Conservation (phyloP, 1,140 invertebrate genomes). For the Leptinotarsa defecta region DNA sequence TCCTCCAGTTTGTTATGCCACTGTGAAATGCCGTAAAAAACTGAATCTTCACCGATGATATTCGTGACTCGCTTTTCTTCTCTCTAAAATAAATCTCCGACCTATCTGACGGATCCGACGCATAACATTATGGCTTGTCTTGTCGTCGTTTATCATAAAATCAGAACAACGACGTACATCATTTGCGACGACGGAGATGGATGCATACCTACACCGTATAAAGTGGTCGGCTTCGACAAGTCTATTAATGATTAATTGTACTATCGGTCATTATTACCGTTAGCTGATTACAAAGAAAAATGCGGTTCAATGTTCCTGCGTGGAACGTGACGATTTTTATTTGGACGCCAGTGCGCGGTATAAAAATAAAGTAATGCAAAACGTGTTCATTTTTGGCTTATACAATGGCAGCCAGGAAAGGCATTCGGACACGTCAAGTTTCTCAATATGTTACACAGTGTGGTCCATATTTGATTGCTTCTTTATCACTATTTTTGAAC, state of each 20-base stretch:
- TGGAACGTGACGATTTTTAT: background rate
- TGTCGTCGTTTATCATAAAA: background rate
- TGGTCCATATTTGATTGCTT: too few relatives aligned
- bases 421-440: too few relatives aligned
- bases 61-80: background rate
- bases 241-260: constrained; percentile 5
- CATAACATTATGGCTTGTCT: background rate
- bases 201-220: background rate
- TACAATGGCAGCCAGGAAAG: too few relatives aligned
- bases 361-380: too few relatives aligned
- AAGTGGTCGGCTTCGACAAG: background rate
- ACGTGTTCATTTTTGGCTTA: too few relatives aligned
- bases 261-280: background rate
- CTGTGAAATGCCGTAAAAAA: too few relatives aligned
- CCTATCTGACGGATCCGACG: constrained; percentile 1
- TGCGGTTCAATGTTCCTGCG: background rate
- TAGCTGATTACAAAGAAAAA: constrained; percentile 4
- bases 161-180: background rate
- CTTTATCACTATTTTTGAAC: too few relatives aligned
- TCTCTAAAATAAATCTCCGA: background rate
- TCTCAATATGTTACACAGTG: too few relatives aligned
- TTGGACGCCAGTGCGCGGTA: too few relatives aligned
- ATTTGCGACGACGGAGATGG: background rate
- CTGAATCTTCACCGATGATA: background rate
- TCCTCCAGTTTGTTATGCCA: too few relatives aligned